Conservation (phyloP, 2,797 vertebrate species). For the Rhodeus uyekii region DNA sequence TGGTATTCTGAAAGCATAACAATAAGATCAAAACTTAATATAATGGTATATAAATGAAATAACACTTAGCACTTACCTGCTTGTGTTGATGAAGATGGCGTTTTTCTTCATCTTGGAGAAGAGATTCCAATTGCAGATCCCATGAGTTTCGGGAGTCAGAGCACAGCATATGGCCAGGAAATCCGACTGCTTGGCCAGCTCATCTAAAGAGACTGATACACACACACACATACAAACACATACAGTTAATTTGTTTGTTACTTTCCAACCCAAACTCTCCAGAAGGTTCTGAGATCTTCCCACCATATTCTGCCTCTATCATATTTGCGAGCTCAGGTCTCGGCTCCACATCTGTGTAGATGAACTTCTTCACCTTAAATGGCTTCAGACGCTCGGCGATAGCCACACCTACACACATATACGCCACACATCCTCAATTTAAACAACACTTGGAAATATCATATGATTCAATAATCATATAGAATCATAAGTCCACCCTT, state of each 20-base stretch:
- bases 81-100: constrained; percentile 73
- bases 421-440: neutral
- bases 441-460: neutral
- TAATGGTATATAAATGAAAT: too few species aligned
- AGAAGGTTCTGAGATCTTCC: constrained; percentile 28
- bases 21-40: too few species aligned
- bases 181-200: constrained; percentile 73
- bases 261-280: neutral
- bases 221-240: constrained; percentile 26
- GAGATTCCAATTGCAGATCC: constrained; percentile 73
- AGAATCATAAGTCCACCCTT: neutral
- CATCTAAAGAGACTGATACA: constrained; percentile 72
- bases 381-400: constrained; percentile 81
- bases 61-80: constrained; percentile 69
- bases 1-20: too few species aligned
- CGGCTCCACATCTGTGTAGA: constrained; percentile 79
- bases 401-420: constrained; percentile 74
- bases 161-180: constrained; percentile 70
- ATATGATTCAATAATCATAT: neutral
- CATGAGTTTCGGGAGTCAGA: constrained; percentile 72
- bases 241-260: neutral
- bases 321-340: constrained; percentile 75
- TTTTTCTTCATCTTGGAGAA: constrained; percentile 78
- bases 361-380: constrained; percentile 85
- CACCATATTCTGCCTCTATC: constrained; percentile 83